Base-by-base conservation (phyloP, 1,140 invertebrate species). In the Eriosoma lanigerum region DNA sequence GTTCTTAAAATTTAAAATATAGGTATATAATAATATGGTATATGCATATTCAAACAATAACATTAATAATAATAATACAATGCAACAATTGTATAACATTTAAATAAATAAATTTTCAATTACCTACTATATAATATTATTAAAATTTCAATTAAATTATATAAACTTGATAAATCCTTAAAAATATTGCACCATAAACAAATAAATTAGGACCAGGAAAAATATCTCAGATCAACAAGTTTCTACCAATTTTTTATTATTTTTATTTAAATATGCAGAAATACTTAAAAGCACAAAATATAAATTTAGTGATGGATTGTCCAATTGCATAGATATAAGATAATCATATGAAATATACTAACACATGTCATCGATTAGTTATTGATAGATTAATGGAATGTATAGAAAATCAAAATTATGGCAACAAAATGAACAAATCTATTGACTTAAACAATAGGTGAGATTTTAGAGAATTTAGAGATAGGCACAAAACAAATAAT, bases 161-260 rank as follows among this genome's bases (percentile, higher is more conserved):
- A 19, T 12, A 29, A 29, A 52, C 1, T 29, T 24, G 29, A 52
- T 72, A 52, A 52, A 72, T 52, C 15, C 48, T n/a, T 52, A 72
- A 52, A 17, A 52, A 72, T 52, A 72, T 52, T 72, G 68, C 68
- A 72, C 68, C 24, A 52, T 19, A 72, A 72, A 52, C 48, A 72
- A 50, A 72, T 15, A 52, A 52, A 29, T 29, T 72, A 72, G 46
- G 46, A 72, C 10, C 48, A 32, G 26, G 38, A 46, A 46, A 10
- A 68, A 50, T n/a, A 50, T 29, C 52, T 72, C 68, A 72, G 68
- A 72, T 72, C 68, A 10, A 29, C 52, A 2, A 24, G 24, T 52
- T 72, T 32, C 26, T 5, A 2, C 19, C 46, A 26, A 50, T 50
- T n/a, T 15, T 44, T 4, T 38, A 38, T 38, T 38, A 38, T 38